Percentiles rank a stretch among this genome's conserved stretches.
These are phyloP conservation scores for Cyclopterus lumpus DNA, from an alignment of 2,797 vertebrate genomes.

Conservation along the genomic window DNA sequence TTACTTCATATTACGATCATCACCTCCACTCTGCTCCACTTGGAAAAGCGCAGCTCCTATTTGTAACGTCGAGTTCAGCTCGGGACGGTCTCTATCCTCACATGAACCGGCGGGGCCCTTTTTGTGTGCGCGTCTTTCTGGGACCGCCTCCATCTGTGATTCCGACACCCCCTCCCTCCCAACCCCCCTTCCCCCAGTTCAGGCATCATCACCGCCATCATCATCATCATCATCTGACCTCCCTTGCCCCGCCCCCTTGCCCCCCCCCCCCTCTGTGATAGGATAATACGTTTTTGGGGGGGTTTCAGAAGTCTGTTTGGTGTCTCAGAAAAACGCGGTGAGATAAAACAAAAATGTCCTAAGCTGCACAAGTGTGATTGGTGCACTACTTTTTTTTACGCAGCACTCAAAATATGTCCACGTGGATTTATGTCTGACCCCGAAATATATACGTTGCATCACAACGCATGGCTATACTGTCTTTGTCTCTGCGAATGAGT, in stretches of 20 bases:
- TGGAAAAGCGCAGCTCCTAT: constrained; percentile 79
- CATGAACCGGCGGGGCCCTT: constrained; percentile 75
- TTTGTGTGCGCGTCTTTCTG: constrained; percentile 36
- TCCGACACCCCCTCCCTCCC: constrained; percentile 3
- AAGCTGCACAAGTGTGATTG: not conserved
- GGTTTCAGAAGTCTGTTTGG: not conserved
- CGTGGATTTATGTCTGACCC: too few relatives aligned
- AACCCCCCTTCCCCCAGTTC: constrained; percentile 2
- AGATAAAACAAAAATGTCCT: too few relatives aligned
- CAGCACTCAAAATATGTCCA: not conserved
- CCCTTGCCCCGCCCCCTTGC: constrained; percentile 45
- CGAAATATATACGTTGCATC: too few relatives aligned
- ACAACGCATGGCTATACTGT: too few relatives aligned
- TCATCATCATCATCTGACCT: constrained; percentile 62
- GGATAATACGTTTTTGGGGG: too few relatives aligned
- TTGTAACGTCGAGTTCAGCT: constrained; percentile 84
- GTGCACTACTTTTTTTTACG: not conserved
- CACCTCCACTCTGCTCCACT: constrained; percentile 75
- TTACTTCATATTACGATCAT: constrained; percentile 54
- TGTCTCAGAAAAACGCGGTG: not conserved
- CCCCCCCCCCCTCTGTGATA: constrained; percentile 17
- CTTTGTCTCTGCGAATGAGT: too few relatives aligned
- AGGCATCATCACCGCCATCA: constrained; percentile 36
- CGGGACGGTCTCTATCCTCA: constrained; percentile 81
- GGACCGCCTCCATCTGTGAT: constrained; percentile 51